These are phyloP conservation scores for Dichetophora obliterata DNA, from an alignment of 2,888 invertebrate species.

Conservation along the genomic window DNA sequence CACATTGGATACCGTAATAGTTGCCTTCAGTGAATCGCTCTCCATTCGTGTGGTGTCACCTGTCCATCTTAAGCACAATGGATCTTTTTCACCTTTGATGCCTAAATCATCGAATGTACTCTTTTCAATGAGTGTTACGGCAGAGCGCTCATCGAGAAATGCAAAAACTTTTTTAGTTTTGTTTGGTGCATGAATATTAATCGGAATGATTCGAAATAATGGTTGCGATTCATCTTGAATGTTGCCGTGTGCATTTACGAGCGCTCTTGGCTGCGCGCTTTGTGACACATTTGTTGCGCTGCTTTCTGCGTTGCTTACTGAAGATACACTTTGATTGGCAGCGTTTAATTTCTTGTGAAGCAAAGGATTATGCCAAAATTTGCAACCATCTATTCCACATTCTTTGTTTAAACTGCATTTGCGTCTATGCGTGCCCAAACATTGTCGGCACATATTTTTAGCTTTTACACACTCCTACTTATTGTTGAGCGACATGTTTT, in stretches of 20 bases:
- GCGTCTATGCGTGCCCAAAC: slow-evolving; percentile 34
- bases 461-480: slow-evolving; percentile 16
- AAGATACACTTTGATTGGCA: not conserved
- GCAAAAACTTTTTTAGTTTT: slow-evolving; percentile 27
- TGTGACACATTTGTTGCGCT: not conserved
- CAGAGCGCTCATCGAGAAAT: slow-evolving; percentile 39
- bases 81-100: slow-evolving; percentile 27
- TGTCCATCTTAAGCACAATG: slow-evolving; percentile 41
- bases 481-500: not conserved
- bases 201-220: slow-evolving; percentile 32
- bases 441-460: slow-evolving; percentile 36
- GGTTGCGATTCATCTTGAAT: slow-evolving; percentile 19
- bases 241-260: not conserved
- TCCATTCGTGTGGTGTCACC: slow-evolving; percentile 34
- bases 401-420: slow-evolving; percentile 30
- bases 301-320: not conserved
- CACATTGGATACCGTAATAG: slow-evolving; percentile 33
- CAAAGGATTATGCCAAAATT: not conserved
- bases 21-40: slow-evolving; percentile 29
- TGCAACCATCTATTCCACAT: slow-evolving; percentile 34
- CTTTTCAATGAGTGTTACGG: slow-evolving; percentile 41
- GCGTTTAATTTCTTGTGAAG: not conserved
- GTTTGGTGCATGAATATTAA: slow-evolving; percentile 22
- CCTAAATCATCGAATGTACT: slow-evolving; percentile 36
- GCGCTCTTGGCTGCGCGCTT: not conserved